A percentile compares a stretch with the other conserved stretches of the same genome.
Conservation (phyloP, 2,888 invertebrate species). For the Cephus rjabovi region DNA sequence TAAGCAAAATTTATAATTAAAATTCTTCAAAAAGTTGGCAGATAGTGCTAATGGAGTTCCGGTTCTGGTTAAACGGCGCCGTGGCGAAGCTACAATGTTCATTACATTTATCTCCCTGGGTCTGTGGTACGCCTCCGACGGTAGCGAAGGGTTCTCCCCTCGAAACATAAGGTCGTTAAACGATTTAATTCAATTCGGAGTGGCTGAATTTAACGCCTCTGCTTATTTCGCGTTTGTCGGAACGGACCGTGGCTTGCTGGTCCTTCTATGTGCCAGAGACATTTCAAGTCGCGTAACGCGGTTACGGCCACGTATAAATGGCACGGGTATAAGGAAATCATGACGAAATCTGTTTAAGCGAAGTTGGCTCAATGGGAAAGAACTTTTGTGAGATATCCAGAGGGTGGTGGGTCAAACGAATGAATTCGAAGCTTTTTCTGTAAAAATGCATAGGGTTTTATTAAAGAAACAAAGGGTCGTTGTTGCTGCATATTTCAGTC, state of each 20-base stretch:
- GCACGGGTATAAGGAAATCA: background rate
- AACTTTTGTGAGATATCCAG: background rate
- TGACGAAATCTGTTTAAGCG: background rate
- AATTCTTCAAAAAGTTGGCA: slow-evolving; percentile 27
- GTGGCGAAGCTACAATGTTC: slow-evolving; percentile 58
- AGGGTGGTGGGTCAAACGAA: background rate
- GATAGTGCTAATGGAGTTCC: slow-evolving; percentile 54
- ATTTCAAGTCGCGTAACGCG: background rate
- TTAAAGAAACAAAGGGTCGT: too few species aligned
- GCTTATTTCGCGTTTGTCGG: slow-evolving; percentile 47
- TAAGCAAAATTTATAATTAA: slow-evolving; percentile 14
- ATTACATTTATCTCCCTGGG: slow-evolving; percentile 59
- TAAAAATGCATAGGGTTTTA: background rate
- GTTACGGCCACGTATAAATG: background rate
- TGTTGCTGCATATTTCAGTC: background rate
- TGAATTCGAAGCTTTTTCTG: background rate
- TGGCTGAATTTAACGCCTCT: slow-evolving; percentile 58
- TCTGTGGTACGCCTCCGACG: slow-evolving; percentile 49
- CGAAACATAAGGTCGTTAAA: slow-evolving; percentile 62
- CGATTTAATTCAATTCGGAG: slow-evolving; percentile 63
- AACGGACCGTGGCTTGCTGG: slow-evolving; percentile 26
- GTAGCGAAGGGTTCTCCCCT: slow-evolving; percentile 42
- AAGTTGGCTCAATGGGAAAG: background rate
- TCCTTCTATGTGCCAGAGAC: background rate
- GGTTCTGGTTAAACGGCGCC: slow-evolving; percentile 47